These are phyloP conservation scores for Norana najaformis DNA, from an alignment of 2,888 invertebrate species.

Conservation along the genomic window DNA sequence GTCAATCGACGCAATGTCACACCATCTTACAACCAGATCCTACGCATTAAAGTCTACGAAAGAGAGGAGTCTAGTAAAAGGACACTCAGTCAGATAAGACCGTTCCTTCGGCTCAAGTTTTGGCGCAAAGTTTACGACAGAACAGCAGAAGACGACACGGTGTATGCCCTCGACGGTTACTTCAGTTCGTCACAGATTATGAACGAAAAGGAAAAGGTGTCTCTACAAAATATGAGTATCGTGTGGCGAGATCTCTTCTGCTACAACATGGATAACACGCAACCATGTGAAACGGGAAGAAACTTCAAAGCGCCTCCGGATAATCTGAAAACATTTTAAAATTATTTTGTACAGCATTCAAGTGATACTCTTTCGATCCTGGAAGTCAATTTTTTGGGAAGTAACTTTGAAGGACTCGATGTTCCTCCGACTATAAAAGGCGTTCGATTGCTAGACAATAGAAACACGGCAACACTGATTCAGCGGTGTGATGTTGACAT, in stretches of 20 bases:
- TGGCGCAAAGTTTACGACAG: not conserved
- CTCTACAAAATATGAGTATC: not conserved
- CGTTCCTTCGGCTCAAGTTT: not conserved
- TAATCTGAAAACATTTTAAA: not conserved
- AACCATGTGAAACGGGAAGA: not conserved
- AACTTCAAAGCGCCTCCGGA: not conserved
- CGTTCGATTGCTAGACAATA: not conserved
- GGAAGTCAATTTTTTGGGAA: not conserved
- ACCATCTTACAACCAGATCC: not conserved
- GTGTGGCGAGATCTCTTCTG: not conserved
- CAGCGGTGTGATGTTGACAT: not conserved
- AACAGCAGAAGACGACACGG: not conserved
- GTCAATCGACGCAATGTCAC: not conserved
- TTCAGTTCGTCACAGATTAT: not conserved
- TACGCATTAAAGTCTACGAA: not conserved
- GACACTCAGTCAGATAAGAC: not conserved
- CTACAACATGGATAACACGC: not conserved
- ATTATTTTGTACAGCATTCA: not conserved
- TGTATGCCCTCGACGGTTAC: not conserved
- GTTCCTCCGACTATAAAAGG: not conserved
- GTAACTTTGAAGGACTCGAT: conserved; percentile 2
- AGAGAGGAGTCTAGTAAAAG: not conserved
- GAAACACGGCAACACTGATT: not conserved
- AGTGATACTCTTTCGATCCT: not conserved
- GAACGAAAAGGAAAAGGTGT: not conserved